phyloP scores from a whole-genome alignment of 1,140 invertebrate species.

The Brachionus plicatilis region DNA sequence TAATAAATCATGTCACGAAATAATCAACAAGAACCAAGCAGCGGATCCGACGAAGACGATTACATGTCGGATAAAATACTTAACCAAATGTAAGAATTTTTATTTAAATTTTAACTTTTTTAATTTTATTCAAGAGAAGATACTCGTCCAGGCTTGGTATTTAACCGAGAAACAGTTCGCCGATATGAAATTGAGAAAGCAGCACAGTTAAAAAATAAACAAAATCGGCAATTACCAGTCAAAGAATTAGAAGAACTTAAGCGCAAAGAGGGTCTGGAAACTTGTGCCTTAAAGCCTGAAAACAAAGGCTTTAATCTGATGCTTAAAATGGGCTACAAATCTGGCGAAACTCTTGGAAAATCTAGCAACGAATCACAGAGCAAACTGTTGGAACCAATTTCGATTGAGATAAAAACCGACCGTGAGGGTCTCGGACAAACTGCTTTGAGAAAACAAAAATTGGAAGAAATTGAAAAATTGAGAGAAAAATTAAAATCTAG shows the following conservation, averaged over 20 bases:
- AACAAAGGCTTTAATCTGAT: conserved; percentile 34
- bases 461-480: conserved; percentile 29
- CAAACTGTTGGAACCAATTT: conserved; percentile 13
- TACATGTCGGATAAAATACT: conserved; percentile 35
- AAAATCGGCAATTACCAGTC: conserved; percentile 5
- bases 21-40: neutral
- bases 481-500: neutral
- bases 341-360: conserved; percentile 7
- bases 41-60: neutral
- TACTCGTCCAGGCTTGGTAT: conserved; percentile 15
- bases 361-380: neutral
- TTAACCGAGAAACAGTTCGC: neutral
- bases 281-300: neutral
- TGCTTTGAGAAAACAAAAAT: neutral
- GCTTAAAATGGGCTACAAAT: conserved; percentile 39
- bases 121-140: neutral
- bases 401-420: conserved; percentile 21
- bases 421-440: conserved; percentile 20
- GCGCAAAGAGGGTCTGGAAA: neutral
- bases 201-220: neutral
- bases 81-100: conserved; percentile 12
- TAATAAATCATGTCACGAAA: conserved; percentile 7
- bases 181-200: conserved; percentile 20
- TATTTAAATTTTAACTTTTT: neutral
- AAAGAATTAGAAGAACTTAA: neutral